Base-by-base conservation (phyloP, 2,113 vertebrate genomes). In the Istiophorus platypterus region DNA sequence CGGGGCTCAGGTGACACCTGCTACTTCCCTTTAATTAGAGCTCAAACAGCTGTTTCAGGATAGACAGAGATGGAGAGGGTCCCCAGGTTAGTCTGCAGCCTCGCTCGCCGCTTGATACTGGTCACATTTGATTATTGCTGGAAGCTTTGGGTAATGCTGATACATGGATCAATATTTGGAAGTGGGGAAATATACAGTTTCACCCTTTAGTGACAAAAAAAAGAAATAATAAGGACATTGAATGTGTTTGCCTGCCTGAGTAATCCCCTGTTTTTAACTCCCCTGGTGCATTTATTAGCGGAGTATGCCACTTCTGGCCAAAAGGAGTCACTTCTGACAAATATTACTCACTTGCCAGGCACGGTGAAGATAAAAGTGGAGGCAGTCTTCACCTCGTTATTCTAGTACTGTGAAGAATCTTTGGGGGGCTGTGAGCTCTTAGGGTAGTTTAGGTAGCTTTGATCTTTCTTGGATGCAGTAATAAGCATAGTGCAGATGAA, bases 21-120 rank as follows among this genome's bases (percentile, higher is more conserved):
- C 93, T 95, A 89, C 89, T 91, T 90, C 78, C 89, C 92, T 94
- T 95, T 95, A 93, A 95, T 95, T 95, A 94, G 91, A 89, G 87
- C 86, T 71, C 82, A 92, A 95, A 93, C 93, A 95, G 91, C 91
- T 95, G 95, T 95, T 93, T 95, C 88, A 77, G 86, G 82, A 72
- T 79, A 78, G 81, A 87, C 81, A 73, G 86, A 72, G 81, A 83
- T 70, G 74, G 49, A 78, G 70, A 76, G 71, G 12, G 78, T 85
- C 31, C 74, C 81, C 62, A 18, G 72, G 74, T 88, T 87, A 45
- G 66, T 72, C 77, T 66, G 76, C 41, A n/a, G 57, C 54, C 75
- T 73, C 88, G 64, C 59, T 69, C 58, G 49, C 62, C 27, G 58
- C 80, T 92, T 91, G 81, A 84, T 87, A 80, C 67, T 77, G 75